Evolutionary conservation across 2,113 vertebrate species (phyloP).

Genomic region (Tragelaphus buxtoni): DNA sequence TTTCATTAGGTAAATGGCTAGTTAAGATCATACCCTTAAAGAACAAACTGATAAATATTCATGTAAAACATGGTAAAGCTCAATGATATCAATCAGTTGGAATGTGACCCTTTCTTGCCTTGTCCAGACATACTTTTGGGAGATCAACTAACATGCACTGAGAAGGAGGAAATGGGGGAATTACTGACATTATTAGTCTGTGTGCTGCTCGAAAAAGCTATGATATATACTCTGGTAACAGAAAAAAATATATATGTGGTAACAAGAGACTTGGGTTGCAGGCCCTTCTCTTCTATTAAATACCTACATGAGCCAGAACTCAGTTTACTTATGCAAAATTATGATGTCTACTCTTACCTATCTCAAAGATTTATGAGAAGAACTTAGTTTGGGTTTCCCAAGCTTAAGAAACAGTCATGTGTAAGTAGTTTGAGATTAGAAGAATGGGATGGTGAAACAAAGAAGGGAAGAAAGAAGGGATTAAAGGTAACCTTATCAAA

Average conservation of each 20-base stretch:
- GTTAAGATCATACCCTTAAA: conserved; percentile 24
- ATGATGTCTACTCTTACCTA: not conserved
- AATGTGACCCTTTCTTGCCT: not conserved
- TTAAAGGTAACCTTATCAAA: not conserved
- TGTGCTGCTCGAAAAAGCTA: not conserved
- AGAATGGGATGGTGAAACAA: not conserved
- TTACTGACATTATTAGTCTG: not conserved
- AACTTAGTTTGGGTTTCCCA: not conserved
- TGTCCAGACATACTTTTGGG: not conserved
- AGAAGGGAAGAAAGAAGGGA: not conserved
- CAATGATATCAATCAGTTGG: not conserved
- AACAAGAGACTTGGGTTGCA: not conserved
- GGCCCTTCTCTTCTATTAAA: not conserved
- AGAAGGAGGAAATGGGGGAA: not conserved
- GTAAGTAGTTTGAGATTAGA: not conserved
- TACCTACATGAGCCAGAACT: not conserved
- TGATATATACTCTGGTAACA: not conserved
- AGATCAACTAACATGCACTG: not conserved
- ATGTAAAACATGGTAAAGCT: not conserved
- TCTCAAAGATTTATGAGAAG: not conserved
- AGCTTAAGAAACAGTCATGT: not conserved
- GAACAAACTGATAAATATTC: not conserved
- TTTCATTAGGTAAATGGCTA: conserved; percentile 29
- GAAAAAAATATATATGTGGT: not conserved
- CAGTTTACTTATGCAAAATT: not conserved